phyloP scores from a whole-genome alignment of 2,797 vertebrate species.

The Anguilla anguilla region DNA sequence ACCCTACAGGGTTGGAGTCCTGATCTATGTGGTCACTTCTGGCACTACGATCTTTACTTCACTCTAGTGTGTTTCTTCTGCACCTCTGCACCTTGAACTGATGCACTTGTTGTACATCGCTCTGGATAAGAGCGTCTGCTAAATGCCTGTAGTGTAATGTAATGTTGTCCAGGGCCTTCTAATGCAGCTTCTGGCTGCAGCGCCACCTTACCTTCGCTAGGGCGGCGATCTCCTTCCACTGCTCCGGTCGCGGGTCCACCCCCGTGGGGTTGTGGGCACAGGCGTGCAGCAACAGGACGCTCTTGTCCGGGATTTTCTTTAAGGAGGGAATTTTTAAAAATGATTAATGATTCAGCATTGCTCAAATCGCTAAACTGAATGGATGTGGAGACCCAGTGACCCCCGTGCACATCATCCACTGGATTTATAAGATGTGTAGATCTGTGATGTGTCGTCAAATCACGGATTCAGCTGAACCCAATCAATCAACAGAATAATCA shows the following conservation, averaged over 20 bases:
- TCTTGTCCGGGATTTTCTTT: conserved; percentile 95
- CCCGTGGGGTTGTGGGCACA: conserved; percentile 98
- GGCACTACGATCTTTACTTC: too few species aligned
- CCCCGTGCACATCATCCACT: neutral
- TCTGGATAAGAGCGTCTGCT: too few species aligned
- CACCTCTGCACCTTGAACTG: too few species aligned
- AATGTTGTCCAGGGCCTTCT: neutral
- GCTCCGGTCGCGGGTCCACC: conserved; percentile 91
- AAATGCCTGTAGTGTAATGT: too few species aligned
- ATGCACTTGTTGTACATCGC: too few species aligned
- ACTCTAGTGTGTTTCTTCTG: too few species aligned
- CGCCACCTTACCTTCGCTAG: conserved; percentile 81
- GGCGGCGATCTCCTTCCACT: conserved; percentile 91
- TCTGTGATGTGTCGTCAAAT: too few species aligned
- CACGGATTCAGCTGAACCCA: too few species aligned
- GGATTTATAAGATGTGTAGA: too few species aligned
- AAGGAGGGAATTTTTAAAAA: neutral
- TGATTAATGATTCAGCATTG: neutral
- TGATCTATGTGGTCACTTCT: too few species aligned
- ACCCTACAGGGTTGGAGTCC: too few species aligned
- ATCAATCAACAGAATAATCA: neutral
- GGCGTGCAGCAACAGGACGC: conserved; percentile 90
- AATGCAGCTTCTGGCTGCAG: neutral
- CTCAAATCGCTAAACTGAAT: neutral
- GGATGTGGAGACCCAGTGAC: neutral